Conservation (phyloP, 2,888 invertebrate genomes). For the Drosophila quinaria region DNA sequence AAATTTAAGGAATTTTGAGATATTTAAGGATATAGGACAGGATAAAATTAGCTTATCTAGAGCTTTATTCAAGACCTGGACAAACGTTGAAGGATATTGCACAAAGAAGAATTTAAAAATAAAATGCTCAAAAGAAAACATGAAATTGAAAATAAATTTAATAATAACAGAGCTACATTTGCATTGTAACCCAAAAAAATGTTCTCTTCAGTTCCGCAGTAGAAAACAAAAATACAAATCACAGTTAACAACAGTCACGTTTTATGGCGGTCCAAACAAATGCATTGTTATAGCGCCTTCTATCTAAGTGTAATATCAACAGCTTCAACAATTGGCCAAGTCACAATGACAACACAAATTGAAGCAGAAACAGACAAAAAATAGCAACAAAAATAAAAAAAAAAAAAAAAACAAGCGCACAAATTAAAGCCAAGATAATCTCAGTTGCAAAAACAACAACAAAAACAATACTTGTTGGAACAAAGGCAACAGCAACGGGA, state of each 20-base stretch:
- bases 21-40: too few relatives aligned
- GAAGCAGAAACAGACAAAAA: constrained; percentile 7
- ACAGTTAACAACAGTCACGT: constrained; percentile 74
- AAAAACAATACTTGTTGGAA: not conserved
- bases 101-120: not conserved
- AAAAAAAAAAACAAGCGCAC: constrained; percentile 26
- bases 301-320: constrained; percentile 79
- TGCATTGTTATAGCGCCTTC: constrained; percentile 63
- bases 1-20: too few relatives aligned
- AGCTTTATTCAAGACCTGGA: too few relatives aligned
- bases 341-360: constrained; percentile 39
- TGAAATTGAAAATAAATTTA: not conserved
- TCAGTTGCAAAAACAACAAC: constrained; percentile 25
- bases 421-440: constrained; percentile 81
- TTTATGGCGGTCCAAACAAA: constrained; percentile 62
- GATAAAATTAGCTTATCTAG: too few relatives aligned
- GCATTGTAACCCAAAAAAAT: constrained; percentile 7
- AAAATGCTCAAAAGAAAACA: not conserved
- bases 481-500: constrained; percentile 43
- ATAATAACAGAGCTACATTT: constrained; percentile 17
- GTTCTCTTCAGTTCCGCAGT: constrained; percentile 19
- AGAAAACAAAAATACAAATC: constrained; percentile 41
- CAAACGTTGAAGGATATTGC: too few relatives aligned
- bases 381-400: constrained; percentile 10
- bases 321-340: constrained; percentile 62